Percentiles rank a stretch among this genome's conserved stretches.
phyloP scores from a whole-genome alignment of 1,140 invertebrate species.

The Gyrodactylus bullatarudis region DNA sequence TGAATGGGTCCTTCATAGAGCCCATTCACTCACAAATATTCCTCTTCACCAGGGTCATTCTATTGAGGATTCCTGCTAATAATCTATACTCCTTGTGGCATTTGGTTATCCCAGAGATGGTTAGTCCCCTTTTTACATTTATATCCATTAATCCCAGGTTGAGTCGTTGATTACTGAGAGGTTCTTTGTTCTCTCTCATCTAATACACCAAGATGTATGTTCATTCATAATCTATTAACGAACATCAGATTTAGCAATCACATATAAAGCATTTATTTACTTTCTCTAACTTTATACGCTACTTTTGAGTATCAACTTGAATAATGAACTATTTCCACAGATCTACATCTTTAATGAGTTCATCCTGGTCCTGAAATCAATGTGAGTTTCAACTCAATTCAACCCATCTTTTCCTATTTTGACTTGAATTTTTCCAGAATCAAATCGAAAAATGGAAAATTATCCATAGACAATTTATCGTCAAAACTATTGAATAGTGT shows the following conservation, averaged over 20 bases:
- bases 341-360: background rate
- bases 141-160: too few relatives aligned
- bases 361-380: background rate
- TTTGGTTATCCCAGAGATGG: conserved; percentile 61
- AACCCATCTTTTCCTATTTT: background rate
- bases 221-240: too few relatives aligned
- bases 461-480: background rate
- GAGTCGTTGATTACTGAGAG: too few relatives aligned
- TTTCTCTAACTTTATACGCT: too few relatives aligned
- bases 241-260: too few relatives aligned
- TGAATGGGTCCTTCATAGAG: conserved; percentile 31
- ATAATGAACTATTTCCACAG: too few relatives aligned
- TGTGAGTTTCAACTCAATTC: background rate
- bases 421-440: background rate
- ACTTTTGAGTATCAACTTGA: too few relatives aligned
- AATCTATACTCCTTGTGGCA: conserved; percentile 66
- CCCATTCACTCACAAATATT: conserved; percentile 54
- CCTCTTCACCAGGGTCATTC: conserved; percentile 50
- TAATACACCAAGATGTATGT: too few relatives aligned
- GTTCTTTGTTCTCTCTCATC: too few relatives aligned
- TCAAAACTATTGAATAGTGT: background rate
- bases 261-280: too few relatives aligned
- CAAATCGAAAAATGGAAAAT: background rate
- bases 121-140: conserved; percentile 13
- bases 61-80: conserved; percentile 47